phyloP scores from a whole-genome alignment of 2,797 vertebrate genomes.

The Pseudochaenichthys georgianus region DNA sequence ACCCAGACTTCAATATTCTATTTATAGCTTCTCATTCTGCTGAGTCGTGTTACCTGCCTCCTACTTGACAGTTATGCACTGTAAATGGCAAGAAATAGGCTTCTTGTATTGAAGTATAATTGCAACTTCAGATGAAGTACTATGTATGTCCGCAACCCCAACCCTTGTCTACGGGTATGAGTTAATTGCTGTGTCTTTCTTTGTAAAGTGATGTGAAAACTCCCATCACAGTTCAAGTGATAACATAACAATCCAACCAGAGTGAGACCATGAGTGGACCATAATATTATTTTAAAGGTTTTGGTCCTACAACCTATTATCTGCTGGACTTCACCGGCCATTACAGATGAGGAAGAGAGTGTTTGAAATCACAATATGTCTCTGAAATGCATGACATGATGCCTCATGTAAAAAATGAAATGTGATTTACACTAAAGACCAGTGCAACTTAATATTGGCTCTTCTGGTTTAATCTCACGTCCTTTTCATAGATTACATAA shows the following conservation, averaged over 20 bases:
- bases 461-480: neutral
- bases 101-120: neutral
- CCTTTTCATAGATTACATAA: constrained; percentile 5
- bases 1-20: neutral
- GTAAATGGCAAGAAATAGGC: neutral
- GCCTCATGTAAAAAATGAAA: too few species aligned
- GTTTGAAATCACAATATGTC: neutral
- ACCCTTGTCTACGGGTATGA: neutral
- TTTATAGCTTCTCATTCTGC: neutral
- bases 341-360: neutral
- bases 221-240: too few species aligned
- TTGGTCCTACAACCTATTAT: neutral
- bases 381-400: neutral
- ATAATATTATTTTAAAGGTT: too few species aligned
- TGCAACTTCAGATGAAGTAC: neutral
- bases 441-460: neutral
- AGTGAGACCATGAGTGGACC: too few species aligned
- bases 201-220: too few species aligned
- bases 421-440: neutral
- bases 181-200: neutral
- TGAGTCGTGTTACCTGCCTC: constrained; percentile 16
- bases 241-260: too few species aligned
- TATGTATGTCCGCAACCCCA: neutral
- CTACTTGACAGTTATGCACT: neutral
- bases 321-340: neutral